Conservation (phyloP, 1,140 invertebrate genomes). For the Bursaphelenchus mucronatus region DNA sequence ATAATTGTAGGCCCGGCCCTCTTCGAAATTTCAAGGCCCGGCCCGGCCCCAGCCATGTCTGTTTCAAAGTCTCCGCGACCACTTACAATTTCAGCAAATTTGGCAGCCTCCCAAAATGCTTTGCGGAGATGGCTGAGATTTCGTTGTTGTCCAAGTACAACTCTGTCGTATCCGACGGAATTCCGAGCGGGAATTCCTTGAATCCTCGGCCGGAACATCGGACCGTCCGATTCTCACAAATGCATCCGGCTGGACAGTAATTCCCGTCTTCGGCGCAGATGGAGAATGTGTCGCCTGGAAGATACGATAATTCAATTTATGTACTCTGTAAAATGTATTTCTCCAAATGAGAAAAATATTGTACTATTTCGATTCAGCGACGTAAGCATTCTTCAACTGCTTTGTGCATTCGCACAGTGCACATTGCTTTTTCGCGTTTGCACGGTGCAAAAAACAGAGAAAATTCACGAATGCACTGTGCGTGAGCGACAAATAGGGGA, state of each 20-base stretch:
- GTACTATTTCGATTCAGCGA: too few relatives aligned
- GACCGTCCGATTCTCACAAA: constrained; percentile 87
- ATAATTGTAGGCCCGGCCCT: too few relatives aligned
- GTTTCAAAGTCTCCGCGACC: neutral
- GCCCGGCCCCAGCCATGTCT: too few relatives aligned
- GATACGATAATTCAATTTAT: neutral
- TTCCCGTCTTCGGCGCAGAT: constrained; percentile 48
- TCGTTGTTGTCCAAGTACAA: constrained; percentile 94
- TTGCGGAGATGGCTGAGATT: constrained; percentile 77
- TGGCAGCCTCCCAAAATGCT: constrained; percentile 78
- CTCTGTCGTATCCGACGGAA: constrained; percentile 90
- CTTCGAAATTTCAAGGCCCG: too few relatives aligned
- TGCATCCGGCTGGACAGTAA: constrained; percentile 82
- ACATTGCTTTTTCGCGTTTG: too few relatives aligned
- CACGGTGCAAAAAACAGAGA: too few relatives aligned
- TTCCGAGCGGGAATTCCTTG: constrained; percentile 77
- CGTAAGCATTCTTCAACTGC: too few relatives aligned
- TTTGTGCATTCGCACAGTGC: too few relatives aligned
- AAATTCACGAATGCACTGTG: too few relatives aligned
- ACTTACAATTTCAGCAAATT: constrained; percentile 83
- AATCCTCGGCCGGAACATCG: constrained; percentile 82
- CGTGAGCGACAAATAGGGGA: too few relatives aligned
- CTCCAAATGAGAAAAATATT: too few relatives aligned
- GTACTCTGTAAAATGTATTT: too few relatives aligned
- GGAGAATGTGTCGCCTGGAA: constrained; percentile 31